phyloP scores from a whole-genome alignment of 2,888 invertebrate genomes.

The Melangyna quadrimaculata region DNA sequence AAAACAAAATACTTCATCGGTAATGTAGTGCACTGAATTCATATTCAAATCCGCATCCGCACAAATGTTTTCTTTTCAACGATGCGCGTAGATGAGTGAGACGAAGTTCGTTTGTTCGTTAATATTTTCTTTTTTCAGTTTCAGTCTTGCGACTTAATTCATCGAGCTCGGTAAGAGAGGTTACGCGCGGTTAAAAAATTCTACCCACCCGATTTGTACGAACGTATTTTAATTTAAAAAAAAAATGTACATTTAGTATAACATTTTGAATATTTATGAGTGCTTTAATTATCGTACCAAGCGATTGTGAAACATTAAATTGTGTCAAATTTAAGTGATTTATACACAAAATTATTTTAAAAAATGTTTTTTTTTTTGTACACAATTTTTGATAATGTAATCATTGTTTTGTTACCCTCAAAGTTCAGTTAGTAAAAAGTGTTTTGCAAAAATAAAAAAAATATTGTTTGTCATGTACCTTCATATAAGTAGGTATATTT shows the following conservation, averaged over 20 bases:
- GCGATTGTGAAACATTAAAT: not conserved
- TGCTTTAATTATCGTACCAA: not conserved
- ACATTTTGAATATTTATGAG: conserved; percentile 7
- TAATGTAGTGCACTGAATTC: not conserved
- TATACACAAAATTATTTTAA: not conserved
- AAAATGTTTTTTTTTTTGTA: not conserved
- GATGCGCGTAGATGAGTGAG: not conserved
- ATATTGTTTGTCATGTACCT: not conserved
- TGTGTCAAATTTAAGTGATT: conserved; percentile 8
- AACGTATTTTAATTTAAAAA: not conserved
- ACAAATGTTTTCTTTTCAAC: not conserved
- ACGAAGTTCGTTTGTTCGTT: not conserved
- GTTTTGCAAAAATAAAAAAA: not conserved
- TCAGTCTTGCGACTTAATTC: conserved; percentile 6
- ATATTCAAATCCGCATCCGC: not conserved
- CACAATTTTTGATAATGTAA: not conserved
- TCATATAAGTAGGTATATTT: not conserved
- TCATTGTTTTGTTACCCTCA: not conserved
- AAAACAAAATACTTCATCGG: not conserved
- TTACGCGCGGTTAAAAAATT: not conserved
- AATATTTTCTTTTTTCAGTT: not conserved
- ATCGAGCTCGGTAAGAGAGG: not conserved
- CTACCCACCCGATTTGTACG: not conserved
- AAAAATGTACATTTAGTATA: not conserved
- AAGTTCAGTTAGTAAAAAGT: not conserved